Base-by-base conservation (phyloP, 1,140 invertebrate species). In the Eubasilissa regina region DNA sequence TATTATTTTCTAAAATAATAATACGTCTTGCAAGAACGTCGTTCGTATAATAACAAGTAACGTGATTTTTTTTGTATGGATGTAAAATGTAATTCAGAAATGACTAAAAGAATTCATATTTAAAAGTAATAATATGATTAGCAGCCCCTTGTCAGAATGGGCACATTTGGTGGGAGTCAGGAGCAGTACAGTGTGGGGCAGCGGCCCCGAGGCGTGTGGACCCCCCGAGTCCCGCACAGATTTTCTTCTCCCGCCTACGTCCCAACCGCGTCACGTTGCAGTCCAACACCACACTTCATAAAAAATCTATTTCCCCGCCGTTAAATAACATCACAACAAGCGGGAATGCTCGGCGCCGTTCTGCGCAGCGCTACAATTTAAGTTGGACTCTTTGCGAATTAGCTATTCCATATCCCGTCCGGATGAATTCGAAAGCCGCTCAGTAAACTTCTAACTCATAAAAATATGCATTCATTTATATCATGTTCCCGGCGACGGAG, bases 241-340 rank as follows among this genome's bases (percentile, higher is more conserved):
- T 81, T 81, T 78, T 73, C 73, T 81, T 79, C 62, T 81, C 60
- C 80, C 60, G 47, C 60, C 74, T 43, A 35, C 68, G 78, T 55
- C 56, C 21, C 70, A 80, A 77, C 75, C 66, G 75, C 77, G 73
- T 77, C 77, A 51, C 55, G 56, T 47, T 70, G 66, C 66, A 70
- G 11, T 53, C 43, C 17, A 25, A 6, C 7, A 45, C 15, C 4
- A 51, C 11, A 70, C 58, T 25, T 56, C 25, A 62, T 62, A 15
- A 21, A 70, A 70, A 19, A 17, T 53, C 7, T 11, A n/a, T 47
- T 70, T 51, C 25, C 48, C 11, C 11, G 3, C n/a, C 48, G n/a
- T 8, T 4, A 21, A 70, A 70, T 3, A 70, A 70, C 17, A 47
- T 25, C 0, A 0, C 11, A 51, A 48, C 47, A 51, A 15, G 11